phyloP scores from a whole-genome alignment of 2,797 vertebrate genomes.

The Coranthus polyacanthus region DNA sequence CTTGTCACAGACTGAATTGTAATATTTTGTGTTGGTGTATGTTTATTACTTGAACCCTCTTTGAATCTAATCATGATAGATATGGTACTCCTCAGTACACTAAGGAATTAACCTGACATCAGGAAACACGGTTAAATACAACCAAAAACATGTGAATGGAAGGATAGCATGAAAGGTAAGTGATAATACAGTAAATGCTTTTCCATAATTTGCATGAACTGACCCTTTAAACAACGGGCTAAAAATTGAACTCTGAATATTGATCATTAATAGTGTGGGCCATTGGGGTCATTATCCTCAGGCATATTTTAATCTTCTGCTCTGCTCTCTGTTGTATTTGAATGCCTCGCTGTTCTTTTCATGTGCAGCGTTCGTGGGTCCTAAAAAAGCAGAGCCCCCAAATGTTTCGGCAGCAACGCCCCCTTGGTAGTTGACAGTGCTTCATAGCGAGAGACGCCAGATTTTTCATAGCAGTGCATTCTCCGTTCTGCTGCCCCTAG shows the following conservation, averaged over 20 bases:
- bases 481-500: slow-evolving; percentile 67
- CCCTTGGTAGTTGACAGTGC: slow-evolving; percentile 74
- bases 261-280: slow-evolving; percentile 31
- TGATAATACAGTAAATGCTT: slow-evolving; percentile 3
- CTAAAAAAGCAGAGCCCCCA: slow-evolving; percentile 61
- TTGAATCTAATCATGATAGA: no score
- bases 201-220: neutral
- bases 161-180: slow-evolving; percentile 11
- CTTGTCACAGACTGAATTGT: no score
- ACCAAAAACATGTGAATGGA: neutral
- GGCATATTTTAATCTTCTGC: neutral
- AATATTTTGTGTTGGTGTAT: no score
- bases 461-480: slow-evolving; percentile 78
- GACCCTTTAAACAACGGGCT: neutral
- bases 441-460: slow-evolving; percentile 71
- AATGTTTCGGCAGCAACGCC: slow-evolving; percentile 72
- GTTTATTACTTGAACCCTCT: no score
- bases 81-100: no score
- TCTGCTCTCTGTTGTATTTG: neutral
- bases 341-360: slow-evolving; percentile 16
- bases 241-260: slow-evolving; percentile 1
- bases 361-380: slow-evolving; percentile 38
- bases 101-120: no score
- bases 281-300: slow-evolving; percentile 7
- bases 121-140: no score